These are phyloP conservation scores for Crotalus viridis DNA, from an alignment of 2,113 vertebrate species.

Conservation along the genomic window DNA sequence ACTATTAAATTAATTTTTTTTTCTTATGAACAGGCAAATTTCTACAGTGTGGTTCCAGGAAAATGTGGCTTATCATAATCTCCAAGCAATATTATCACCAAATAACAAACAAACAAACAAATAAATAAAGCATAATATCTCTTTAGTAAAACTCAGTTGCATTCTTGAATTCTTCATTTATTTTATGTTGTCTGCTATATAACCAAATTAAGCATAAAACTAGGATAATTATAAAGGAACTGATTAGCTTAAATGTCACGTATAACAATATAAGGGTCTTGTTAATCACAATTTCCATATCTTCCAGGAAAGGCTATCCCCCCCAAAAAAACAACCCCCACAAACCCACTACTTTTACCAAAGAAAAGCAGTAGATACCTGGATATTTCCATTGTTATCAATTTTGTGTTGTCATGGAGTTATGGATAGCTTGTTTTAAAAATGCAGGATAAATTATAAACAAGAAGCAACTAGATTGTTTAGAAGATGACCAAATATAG, in stretches of 20 bases:
- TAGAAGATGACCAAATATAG: neutral
- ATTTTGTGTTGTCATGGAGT: neutral
- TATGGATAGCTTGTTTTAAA: neutral
- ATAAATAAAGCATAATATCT: neutral
- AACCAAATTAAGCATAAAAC: neutral
- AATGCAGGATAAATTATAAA: neutral
- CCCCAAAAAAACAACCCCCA: too few relatives aligned
- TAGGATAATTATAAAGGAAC: neutral
- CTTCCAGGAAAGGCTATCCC: neutral
- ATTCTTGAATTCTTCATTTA: neutral
- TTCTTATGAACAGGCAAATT: slow-evolving; percentile 2
- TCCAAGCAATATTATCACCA: slow-evolving; percentile 19
- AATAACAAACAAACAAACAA: slow-evolving; percentile 2
- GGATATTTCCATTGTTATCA: neutral
- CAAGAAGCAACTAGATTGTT: neutral
- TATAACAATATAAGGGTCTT: neutral
- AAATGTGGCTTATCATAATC: neutral
- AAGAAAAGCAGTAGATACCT: neutral
- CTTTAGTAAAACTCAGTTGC: slow-evolving; percentile 10
- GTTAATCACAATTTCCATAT: slow-evolving; percentile 12
- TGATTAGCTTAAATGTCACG: neutral
- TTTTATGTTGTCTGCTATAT: neutral
- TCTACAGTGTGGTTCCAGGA: slow-evolving; percentile 16
- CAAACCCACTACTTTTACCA: neutral
- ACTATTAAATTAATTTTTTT: slow-evolving; percentile 17